Percentiles rank a stretch among this genome's conserved stretches.
Evolutionary conservation across 2,113 vertebrate genomes (phyloP).

Genomic region (Tyrannus savana): DNA sequence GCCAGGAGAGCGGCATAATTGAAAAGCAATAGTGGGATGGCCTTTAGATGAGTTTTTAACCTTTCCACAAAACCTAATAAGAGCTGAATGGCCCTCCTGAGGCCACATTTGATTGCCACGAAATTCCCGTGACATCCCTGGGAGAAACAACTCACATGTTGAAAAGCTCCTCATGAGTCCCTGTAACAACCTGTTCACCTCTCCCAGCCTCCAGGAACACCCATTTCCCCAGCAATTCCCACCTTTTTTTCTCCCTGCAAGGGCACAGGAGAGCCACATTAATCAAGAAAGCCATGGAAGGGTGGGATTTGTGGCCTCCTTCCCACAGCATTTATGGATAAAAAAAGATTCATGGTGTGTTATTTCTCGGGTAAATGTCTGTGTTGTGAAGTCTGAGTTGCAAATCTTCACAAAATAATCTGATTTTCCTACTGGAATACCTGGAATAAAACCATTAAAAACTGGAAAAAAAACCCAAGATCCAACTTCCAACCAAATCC

Average conservation of each 20-base stretch:
- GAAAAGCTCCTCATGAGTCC: conserved; percentile 18
- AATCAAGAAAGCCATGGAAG: neutral
- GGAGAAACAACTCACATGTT: conserved; percentile 21
- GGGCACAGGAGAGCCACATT: neutral
- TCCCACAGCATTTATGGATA: neutral
- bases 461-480: neutral
- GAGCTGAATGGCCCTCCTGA: conserved; percentile 29
- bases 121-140: conserved; percentile 1
- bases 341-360: neutral
- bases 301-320: neutral
- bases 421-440: neutral
- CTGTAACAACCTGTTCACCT: neutral
- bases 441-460: no score
- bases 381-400: neutral
- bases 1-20: neutral
- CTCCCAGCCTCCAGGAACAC: neutral
- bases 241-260: neutral
- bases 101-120: neutral
- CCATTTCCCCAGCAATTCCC: neutral
- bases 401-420: neutral
- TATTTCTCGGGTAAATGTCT: neutral
- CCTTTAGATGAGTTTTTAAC: conserved; percentile 33
- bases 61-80: conserved; percentile 36
- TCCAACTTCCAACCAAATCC: neutral
- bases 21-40: neutral